These are phyloP conservation scores for Simalia tracyae DNA, from an alignment of 2,797 vertebrate genomes.

Conservation along the genomic window DNA sequence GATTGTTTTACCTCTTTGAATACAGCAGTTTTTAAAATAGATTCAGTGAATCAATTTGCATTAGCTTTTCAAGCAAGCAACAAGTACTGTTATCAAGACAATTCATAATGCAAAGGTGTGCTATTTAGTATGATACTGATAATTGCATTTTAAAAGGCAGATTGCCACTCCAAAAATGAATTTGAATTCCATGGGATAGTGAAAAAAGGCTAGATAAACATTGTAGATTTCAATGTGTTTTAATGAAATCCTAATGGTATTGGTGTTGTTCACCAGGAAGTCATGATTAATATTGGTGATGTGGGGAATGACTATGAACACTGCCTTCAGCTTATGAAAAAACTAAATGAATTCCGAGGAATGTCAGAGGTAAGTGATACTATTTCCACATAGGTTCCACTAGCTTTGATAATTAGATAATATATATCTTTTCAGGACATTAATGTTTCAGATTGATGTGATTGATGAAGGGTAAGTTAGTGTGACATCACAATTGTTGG, in stretches of 20 bases:
- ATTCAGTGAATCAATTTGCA: neutral
- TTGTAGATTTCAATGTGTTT: neutral
- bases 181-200: neutral
- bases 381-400: neutral
- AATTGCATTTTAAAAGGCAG: neutral
- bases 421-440: conserved; percentile 2
- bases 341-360: conserved; percentile 79
- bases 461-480: neutral
- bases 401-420: conserved; percentile 5
- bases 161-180: neutral
- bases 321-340: conserved; percentile 82
- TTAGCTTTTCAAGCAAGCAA: neutral
- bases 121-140: neutral
- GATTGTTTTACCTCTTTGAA: neutral
- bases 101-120: neutral
- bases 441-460: neutral
- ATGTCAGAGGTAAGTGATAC: conserved; percentile 75
- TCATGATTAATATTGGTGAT: conserved; percentile 83
- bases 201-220: neutral
- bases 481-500: neutral
- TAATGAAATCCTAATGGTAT: conserved; percentile 27
- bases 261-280: conserved; percentile 76
- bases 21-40: neutral
- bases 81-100: neutral
- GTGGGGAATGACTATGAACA: conserved; percentile 86